Evolutionary conservation across 2,113 vertebrate genomes (phyloP).

Genomic region (Nettapus auritus): DNA sequence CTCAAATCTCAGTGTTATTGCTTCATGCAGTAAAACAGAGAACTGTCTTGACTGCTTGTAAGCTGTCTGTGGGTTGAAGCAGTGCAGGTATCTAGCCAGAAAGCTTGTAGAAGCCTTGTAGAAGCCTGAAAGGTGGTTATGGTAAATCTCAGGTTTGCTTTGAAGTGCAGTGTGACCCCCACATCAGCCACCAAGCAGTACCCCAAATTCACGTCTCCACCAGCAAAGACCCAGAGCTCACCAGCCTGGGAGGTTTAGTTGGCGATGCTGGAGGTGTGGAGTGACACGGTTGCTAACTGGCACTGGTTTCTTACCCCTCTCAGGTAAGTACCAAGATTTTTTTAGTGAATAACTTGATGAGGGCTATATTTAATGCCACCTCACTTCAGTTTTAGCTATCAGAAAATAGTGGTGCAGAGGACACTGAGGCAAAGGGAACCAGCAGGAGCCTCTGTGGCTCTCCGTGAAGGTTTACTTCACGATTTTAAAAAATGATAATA

Average conservation of each 20-base stretch:
- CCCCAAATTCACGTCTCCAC: fast-evolving
- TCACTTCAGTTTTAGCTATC: background rate
- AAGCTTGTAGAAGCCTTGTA: background rate
- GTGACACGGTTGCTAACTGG: fast-evolving
- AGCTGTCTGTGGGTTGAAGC: background rate
- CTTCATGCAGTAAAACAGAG: background rate
- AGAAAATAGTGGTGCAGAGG: background rate
- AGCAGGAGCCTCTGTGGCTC: background rate
- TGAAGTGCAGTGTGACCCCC: background rate
- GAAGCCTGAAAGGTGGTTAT: background rate
- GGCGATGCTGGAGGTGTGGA: fast-evolving
- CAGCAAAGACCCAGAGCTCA: background rate
- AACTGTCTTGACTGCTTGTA: background rate
- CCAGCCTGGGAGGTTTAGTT: fast-evolving
- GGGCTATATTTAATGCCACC: background rate
- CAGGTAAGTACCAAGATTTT: background rate
- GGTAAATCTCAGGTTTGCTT: background rate
- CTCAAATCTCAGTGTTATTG: background rate
- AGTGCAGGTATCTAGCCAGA: too few species aligned
- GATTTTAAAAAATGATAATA: background rate
- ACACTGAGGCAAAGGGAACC: background rate
- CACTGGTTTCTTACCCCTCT: background rate
- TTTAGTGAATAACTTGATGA: background rate
- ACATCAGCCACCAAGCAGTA: fast-evolving
- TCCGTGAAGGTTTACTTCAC: background rate